A percentile compares a stretch with the other conserved stretches of the same genome.
Conservation (phyloP, 2,113 vertebrate genomes). For the Dissostichus mawsoni region DNA sequence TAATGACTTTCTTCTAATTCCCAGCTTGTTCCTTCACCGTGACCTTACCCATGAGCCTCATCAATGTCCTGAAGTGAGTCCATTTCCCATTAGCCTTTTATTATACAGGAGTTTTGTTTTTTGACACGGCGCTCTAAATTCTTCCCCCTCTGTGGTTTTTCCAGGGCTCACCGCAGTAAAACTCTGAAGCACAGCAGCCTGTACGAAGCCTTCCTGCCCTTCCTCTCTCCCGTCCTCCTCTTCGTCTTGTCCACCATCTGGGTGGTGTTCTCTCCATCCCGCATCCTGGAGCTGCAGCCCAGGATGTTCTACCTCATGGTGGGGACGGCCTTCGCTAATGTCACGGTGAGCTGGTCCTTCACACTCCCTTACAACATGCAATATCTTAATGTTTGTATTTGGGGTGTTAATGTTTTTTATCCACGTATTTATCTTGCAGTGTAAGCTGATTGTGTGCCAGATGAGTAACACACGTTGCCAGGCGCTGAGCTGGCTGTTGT, state of each 20-base stretch:
- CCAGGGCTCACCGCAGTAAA: constrained; percentile 89
- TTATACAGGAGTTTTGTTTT: not conserved
- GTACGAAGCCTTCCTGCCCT: constrained; percentile 93
- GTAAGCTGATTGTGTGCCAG: constrained; percentile 97
- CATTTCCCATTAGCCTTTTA: fast-evolving
- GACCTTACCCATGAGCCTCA: constrained; percentile 97
- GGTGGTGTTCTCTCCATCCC: constrained; percentile 88
- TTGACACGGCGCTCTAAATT: not conserved
- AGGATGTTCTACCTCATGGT: constrained; percentile 97
- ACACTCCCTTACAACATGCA: not conserved
- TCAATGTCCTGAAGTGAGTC: constrained; percentile 93
- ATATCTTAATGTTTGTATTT: not conserved
- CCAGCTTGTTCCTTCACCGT: constrained; percentile 92
- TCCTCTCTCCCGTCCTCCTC: constrained; percentile 92
- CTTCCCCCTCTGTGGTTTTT: not conserved
- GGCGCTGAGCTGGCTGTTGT: constrained; percentile 90
- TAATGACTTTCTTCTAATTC: constrained; percentile 29
- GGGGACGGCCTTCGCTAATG: constrained; percentile 96
- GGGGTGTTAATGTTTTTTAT: not conserved
- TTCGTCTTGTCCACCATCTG: constrained; percentile 91
- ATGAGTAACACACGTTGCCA: constrained; percentile 97
- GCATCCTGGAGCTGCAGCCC: constrained; percentile 91
- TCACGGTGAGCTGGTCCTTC: constrained; percentile 87
- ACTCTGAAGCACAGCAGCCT: constrained; percentile 91
- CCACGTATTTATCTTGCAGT: constrained; percentile 79